These are phyloP conservation scores for Chionoecetes opilio DNA, from an alignment of 1,140 invertebrate species.

Conservation along the genomic window DNA sequence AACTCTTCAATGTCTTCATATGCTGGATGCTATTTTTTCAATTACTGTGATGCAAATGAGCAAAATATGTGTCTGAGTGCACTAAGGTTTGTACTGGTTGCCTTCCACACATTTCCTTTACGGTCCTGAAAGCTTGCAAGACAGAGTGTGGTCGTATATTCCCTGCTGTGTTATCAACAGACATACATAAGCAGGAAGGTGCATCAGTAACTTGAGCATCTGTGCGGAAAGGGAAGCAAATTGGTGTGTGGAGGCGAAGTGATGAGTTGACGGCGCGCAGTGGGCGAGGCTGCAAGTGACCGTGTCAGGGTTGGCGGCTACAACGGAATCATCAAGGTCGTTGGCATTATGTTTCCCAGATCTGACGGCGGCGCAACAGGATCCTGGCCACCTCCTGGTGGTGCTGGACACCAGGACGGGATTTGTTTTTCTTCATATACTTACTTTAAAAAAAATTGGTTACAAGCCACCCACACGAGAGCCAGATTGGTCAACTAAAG, in stretches of 20 bases:
- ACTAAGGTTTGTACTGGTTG: neutral
- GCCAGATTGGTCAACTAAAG: neutral
- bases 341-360: constrained; percentile 16
- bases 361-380: neutral
- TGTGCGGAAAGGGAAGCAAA: no score
- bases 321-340: constrained; percentile 8
- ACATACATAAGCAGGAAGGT: neutral
- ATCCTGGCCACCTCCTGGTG: neutral
- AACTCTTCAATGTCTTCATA: no score
- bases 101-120: neutral
- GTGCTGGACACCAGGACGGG: neutral
- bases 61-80: neutral
- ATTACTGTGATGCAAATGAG: neutral
- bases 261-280: neutral
- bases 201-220: neutral
- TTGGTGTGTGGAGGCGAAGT: neutral
- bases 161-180: neutral
- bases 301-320: neutral
- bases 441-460: neutral
- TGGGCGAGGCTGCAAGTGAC: neutral
- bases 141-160: neutral
- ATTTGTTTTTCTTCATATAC: constrained; percentile 16
- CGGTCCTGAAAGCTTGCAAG: neutral
- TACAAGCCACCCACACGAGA: neutral
- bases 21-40: neutral